Evolutionary conservation across 2,113 vertebrate species (phyloP), one percentile per base, ranked within the genome.

Genomic region (Aegotheles bennettii): DNA sequence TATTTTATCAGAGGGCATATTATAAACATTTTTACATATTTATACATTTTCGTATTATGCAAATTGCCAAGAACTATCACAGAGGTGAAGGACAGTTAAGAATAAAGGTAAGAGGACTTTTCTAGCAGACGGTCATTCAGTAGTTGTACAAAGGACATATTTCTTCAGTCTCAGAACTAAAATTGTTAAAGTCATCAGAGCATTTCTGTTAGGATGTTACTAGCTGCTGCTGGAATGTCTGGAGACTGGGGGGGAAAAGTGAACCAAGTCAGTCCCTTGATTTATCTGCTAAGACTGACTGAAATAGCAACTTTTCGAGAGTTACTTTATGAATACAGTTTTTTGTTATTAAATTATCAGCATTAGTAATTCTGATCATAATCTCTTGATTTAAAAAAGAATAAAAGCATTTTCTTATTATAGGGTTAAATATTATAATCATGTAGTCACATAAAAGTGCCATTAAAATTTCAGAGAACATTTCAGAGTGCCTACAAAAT

Each of bases 1-100:
- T 92, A 79, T 96, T 97, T 97, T 96, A 96, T 96, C 92, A 95
- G 87, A 95, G 89, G 91, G 70, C 97, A 84, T 94, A 81, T 95
- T 86, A 94, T 85, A 97, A 96, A 94, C 80, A 94, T 95, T 97
- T 96, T 97, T 97, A 96, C 94, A 97, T 97, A 96, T 95, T 96
- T 95, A 93, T 95, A 89, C 69, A 94, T 96, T 96, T 96, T 93
- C 79, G 71, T 96, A 97, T 96, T 96, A 96, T 91, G 91, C 82
- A 96, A 90, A 96, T 96, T 83, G 96, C 61, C 74, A 88, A 65
- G 51, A 87, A 87, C 79, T 95, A 93, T 97, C 82, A 76, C 90
- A 92, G 35, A 96, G 81, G 94, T 97, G 95, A 93, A 97, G 96
- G 96, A 94, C 75, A 97, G 31, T 90, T 88, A 96, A 93, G 63